phyloP scores from a whole-genome alignment of 2,113 vertebrate species.

The Eidolon helvum region DNA sequence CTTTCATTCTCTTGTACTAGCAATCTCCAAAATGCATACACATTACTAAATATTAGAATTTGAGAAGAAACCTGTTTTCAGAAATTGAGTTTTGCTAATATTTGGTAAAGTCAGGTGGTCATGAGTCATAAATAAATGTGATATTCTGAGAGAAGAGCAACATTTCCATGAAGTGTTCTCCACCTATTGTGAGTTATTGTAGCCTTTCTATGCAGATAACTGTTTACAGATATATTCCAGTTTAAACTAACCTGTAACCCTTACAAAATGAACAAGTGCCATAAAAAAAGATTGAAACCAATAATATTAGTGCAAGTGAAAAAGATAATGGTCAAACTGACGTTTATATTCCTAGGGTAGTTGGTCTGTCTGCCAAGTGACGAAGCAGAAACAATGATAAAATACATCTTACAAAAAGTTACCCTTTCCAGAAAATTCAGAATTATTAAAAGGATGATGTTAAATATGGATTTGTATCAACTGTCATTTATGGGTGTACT shows the following conservation, averaged over 20 bases:
- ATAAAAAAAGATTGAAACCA: not conserved
- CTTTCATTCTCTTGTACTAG: not conserved
- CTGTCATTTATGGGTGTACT: not conserved
- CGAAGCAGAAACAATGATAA: not conserved
- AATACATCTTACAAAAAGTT: not conserved
- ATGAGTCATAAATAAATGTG: not conserved
- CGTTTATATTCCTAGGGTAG: not conserved
- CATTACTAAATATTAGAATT: not conserved
- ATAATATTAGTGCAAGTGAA: not conserved
- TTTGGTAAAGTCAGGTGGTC: not conserved
- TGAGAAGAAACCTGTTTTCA: slow-evolving; percentile 21
- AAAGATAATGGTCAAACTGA: not conserved
- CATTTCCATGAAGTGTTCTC: not conserved
- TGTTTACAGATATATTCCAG: not conserved
- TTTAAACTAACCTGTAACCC: not conserved
- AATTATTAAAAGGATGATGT: not conserved
- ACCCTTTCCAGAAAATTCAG: not conserved
- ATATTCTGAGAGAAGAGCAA: not conserved
- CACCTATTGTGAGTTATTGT: not conserved
- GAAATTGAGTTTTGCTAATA: not conserved
- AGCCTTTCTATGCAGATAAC: not conserved
- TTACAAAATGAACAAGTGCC: not conserved
- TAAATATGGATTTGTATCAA: not conserved
- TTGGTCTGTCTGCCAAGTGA: not conserved
- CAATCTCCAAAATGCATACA: not conserved